Evolutionary conservation across 2,113 vertebrate species (phyloP).

Genomic region (Cygnus buccinator): DNA sequence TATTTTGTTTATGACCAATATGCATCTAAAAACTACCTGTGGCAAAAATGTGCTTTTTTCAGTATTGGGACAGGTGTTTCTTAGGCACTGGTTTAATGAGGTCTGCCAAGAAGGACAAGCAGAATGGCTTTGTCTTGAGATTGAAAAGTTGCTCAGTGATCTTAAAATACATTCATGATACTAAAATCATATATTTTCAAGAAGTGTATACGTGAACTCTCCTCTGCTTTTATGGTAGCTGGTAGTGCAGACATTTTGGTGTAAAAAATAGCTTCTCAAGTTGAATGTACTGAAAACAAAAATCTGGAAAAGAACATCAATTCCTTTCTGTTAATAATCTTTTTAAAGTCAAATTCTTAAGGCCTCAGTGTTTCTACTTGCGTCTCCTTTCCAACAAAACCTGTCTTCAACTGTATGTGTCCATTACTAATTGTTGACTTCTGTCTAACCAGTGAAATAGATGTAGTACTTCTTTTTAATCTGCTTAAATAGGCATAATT

Average conservation of each 20-base stretch:
- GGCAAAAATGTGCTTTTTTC: background rate
- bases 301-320: background rate
- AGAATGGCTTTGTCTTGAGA: background rate
- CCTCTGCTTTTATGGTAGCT: background rate
- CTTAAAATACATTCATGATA: background rate
- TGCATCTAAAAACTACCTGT: background rate
- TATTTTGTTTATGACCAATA: background rate
- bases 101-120: background rate
- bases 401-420: background rate
- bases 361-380: background rate
- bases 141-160: background rate
- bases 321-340: background rate
- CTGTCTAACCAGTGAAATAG: background rate
- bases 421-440: background rate
- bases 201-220: background rate
- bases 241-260: background rate
- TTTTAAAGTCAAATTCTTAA: background rate
- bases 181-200: background rate
- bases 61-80: background rate
- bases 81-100: background rate
- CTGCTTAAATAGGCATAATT: background rate
- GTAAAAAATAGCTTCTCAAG: background rate
- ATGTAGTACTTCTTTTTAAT: constrained; percentile 11
- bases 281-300: background rate
- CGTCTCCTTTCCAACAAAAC: background rate